These are phyloP conservation scores for Schizaphis graminum DNA, from an alignment of 2,888 invertebrate genomes.

Conservation along the genomic window DNA sequence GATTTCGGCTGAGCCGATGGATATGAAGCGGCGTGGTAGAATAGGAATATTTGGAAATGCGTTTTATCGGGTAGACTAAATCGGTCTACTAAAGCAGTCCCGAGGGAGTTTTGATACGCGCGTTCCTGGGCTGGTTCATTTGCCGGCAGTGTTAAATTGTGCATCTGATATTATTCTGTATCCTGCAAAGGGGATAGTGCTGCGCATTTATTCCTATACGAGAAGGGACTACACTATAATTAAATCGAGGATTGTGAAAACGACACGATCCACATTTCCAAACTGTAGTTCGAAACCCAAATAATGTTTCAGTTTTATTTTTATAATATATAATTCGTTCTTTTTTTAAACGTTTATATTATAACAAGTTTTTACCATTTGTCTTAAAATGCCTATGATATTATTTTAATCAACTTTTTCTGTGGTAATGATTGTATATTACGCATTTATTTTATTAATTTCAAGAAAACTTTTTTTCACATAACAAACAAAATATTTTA, in stretches of 20 bases:
- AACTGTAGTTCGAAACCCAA: not conserved
- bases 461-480: not conserved
- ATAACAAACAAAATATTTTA: not conserved
- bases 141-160: not conserved
- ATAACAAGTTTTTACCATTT: not conserved
- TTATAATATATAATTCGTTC: not conserved
- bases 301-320: not conserved
- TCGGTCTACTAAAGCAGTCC: constrained; percentile 14
- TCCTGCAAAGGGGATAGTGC: not conserved
- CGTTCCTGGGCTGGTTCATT: not conserved
- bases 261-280: not conserved
- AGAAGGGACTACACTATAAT: not conserved
- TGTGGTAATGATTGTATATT: not conserved
- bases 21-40: not conserved
- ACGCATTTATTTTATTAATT: too few species aligned
- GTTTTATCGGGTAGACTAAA: constrained; percentile 21
- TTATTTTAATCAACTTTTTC: not conserved
- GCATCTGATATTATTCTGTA: not conserved
- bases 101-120: constrained; percentile 1
- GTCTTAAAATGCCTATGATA: not conserved
- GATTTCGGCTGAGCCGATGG: not conserved
- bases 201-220: not conserved
- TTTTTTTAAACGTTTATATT: not conserved
- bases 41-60: not conserved
- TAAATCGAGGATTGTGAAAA: not conserved